These are phyloP conservation scores for Apoda limacodes DNA, from an alignment of 2,888 invertebrate genomes.

Conservation along the genomic window DNA sequence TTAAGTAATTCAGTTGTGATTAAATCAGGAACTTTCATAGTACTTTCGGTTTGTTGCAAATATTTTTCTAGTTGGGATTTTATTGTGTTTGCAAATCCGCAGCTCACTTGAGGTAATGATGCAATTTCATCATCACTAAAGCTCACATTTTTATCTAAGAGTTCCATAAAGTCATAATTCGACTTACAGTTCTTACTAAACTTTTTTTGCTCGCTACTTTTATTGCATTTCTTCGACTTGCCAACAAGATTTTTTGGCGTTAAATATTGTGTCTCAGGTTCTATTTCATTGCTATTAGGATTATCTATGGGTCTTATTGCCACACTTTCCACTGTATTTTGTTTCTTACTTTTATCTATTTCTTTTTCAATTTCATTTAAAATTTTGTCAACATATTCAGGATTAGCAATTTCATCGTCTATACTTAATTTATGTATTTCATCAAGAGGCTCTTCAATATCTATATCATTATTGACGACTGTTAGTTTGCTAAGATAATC, in stretches of 20 bases:
- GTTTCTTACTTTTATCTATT: constrained; percentile 25
- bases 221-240: constrained; percentile 1
- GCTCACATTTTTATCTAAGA: constrained; percentile 32
- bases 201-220: not conserved
- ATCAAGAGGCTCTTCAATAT: constrained; percentile 21
- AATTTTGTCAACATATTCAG: constrained; percentile 34
- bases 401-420: constrained; percentile 31
- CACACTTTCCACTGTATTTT: no score
- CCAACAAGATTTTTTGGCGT: constrained; percentile 4
- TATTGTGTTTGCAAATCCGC: constrained; percentile 42
- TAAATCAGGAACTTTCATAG: constrained; percentile 1
- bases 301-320: no score
- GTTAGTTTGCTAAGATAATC: no score
- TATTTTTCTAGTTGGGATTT: constrained; percentile 38
- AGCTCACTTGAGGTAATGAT: no score
- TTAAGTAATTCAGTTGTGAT: not conserved
- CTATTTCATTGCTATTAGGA: constrained; percentile 6
- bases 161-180: constrained; percentile 41
- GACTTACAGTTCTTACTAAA: constrained; percentile 21
- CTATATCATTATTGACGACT: constrained; percentile 13
- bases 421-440: constrained; percentile 6
- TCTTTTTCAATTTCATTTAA: constrained; percentile 47
- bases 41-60: constrained; percentile 26
- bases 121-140: constrained; percentile 27
- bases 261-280: constrained; percentile 6